These are phyloP conservation scores for Trididemnum clinides DNA, from an alignment of 23 tunicate species.

Conservation along the genomic window DNA sequence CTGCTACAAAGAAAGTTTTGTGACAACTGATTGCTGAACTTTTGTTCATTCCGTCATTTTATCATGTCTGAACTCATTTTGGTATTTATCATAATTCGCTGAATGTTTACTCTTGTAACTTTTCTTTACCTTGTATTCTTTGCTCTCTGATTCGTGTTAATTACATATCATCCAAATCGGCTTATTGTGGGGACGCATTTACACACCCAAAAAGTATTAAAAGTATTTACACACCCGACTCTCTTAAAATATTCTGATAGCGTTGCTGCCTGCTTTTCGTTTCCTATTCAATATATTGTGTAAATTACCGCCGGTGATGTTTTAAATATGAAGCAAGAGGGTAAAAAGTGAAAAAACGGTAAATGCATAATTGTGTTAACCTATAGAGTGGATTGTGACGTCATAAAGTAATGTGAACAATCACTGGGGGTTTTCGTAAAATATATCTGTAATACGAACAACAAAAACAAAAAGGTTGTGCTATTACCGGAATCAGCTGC, in stretches of 20 bases:
- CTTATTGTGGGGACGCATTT: background rate
- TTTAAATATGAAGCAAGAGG: no score
- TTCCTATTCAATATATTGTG: background rate
- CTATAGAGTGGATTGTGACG: background rate
- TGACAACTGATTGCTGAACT: slow-evolving; percentile 13
- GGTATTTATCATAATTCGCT: background rate
- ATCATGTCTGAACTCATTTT: background rate
- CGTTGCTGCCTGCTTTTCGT: background rate
- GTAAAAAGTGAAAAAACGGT: no score
- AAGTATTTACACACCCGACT: background rate
- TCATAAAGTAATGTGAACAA: background rate
- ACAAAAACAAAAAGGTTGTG: background rate
- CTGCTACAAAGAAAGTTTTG: slow-evolving; percentile 33
- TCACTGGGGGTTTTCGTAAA: background rate
- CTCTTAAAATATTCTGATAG: background rate
- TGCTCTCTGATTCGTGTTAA: background rate
- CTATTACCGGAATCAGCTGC: background rate
- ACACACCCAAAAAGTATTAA: no score
- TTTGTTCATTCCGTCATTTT: background rate
- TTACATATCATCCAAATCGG: background rate
- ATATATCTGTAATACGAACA: background rate
- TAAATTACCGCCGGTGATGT: background rate
- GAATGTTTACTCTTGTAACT: background rate
- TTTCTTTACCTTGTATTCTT: background rate
- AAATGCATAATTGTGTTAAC: no score